Evolutionary conservation across 2,888 invertebrate genomes (phyloP).

Genomic region (Dendrolimus houi): DNA sequence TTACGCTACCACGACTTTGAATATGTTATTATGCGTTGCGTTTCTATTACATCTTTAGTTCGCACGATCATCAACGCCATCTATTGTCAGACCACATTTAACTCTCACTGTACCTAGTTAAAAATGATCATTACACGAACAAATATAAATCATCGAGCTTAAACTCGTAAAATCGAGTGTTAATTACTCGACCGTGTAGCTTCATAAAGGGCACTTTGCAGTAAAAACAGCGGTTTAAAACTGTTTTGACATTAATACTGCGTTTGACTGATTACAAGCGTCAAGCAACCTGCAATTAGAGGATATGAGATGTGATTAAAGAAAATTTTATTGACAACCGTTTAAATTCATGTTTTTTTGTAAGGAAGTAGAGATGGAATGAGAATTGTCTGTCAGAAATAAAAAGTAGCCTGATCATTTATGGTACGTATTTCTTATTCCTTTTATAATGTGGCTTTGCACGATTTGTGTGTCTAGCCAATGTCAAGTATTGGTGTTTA

Average conservation of each 20-base stretch:
- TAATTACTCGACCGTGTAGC: not conserved
- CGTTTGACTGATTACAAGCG: not conserved
- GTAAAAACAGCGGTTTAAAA: not conserved
- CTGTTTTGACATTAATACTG: not conserved
- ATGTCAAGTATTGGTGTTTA: no score
- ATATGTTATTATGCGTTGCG: no score
- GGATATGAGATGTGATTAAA: not conserved
- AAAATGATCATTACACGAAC: no score
- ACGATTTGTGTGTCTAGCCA: no score
- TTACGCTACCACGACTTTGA: no score
- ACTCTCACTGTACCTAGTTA: no score
- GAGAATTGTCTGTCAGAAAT: not conserved
- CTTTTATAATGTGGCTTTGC: no score
- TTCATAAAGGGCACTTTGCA: not conserved
- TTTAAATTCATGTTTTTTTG: not conserved
- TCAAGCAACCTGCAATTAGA: not conserved
- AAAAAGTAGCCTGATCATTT: no score
- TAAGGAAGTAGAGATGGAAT: not conserved
- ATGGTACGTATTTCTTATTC: no score
- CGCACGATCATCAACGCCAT: no score
- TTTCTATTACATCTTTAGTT: no score
- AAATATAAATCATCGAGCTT: slow-evolving; percentile 1
- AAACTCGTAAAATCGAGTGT: slow-evolving; percentile 4
- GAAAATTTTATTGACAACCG: not conserved
- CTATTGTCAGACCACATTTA: no score